phyloP scores from a whole-genome alignment of 2,888 invertebrate species.

The Bombylius discolor region DNA sequence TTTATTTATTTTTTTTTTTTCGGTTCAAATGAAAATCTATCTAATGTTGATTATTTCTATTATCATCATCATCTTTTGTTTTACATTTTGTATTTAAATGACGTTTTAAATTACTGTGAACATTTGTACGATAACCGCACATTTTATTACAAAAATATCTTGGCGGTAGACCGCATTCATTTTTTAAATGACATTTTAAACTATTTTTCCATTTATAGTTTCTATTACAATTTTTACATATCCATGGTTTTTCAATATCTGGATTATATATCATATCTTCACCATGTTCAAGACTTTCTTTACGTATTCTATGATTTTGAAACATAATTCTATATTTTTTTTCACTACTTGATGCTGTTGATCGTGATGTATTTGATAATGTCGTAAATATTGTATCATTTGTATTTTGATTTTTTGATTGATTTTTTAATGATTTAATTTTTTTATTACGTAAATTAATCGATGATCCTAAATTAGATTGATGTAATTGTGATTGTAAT shows the following conservation, averaged over 20 bases:
- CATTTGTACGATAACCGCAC: conserved; percentile 37
- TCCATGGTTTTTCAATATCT: conserved; percentile 37
- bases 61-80: conserved; percentile 2
- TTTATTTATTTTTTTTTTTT: no score
- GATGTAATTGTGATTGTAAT: neutral
- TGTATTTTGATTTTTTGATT: neutral
- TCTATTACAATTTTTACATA: conserved; percentile 55
- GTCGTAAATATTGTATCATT: neutral
- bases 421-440: conserved; percentile 8
- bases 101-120: conserved; percentile 36
- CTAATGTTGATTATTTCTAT: neutral
- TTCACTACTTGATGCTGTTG: conserved; percentile 25
- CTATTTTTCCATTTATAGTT: conserved; percentile 63
- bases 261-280: conserved; percentile 37
- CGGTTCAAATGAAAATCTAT: no score
- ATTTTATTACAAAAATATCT: conserved; percentile 36
- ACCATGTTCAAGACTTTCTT: conserved; percentile 34
- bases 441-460: conserved; percentile 5
- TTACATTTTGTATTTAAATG: conserved; percentile 36
- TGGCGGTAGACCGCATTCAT: conserved; percentile 50
- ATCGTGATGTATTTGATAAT: conserved; percentile 16
- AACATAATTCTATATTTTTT: conserved; percentile 34
- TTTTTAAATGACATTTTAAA: conserved; percentile 54
- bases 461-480: conserved; percentile 1
- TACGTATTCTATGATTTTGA: conserved; percentile 35